Evolutionary conservation across 2,113 vertebrate species (phyloP).

Genomic region (Eurystomus gularis): DNA sequence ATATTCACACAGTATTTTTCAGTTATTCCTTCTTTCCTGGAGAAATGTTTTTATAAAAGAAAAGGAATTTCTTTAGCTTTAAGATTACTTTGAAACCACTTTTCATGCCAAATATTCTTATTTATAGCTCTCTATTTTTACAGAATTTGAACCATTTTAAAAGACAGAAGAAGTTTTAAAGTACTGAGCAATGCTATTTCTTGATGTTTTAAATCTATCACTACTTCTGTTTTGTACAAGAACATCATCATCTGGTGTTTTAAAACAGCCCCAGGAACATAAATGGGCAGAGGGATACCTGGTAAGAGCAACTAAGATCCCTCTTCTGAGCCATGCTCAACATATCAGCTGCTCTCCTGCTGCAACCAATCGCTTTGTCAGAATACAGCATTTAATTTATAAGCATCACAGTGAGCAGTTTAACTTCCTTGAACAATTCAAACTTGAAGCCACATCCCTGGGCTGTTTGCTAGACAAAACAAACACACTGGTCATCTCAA

Average conservation of each 20-base stretch:
- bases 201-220: neutral
- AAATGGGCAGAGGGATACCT: neutral
- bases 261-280: neutral
- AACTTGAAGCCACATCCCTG: neutral
- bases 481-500: neutral
- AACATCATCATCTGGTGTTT: neutral
- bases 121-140: neutral
- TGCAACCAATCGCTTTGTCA: neutral
- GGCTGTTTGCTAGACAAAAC: neutral
- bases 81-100: neutral
- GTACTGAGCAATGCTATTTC: neutral
- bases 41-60: neutral
- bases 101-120: neutral
- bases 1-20: neutral
- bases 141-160: neutral
- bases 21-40: neutral
- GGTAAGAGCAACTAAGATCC: neutral
- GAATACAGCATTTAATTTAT: neutral
- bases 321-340: neutral
- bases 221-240: neutral
- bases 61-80: neutral
- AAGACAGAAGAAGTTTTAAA: neutral
- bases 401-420: neutral
- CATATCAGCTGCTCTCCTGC: neutral
- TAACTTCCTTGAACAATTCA: neutral